Base-by-base conservation (phyloP, 2,797 vertebrate genomes). In the Cossypha heuglini region DNA sequence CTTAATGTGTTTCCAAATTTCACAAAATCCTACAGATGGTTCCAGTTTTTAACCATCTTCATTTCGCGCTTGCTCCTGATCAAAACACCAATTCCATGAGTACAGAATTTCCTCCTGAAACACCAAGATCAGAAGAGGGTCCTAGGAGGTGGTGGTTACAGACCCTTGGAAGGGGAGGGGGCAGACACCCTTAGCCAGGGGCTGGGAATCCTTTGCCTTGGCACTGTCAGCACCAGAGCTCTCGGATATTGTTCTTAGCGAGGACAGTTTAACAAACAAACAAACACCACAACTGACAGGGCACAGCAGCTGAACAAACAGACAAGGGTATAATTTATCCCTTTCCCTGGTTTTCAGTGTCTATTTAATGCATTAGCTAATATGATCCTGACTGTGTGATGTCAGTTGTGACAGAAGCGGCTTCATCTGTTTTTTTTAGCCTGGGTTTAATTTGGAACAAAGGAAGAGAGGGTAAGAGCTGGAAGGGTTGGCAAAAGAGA, bases 261-360 rank as follows among this genome's bases (percentile, higher is more conserved):
- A 54, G 51, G 86, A 55, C 62, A 61, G 81, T 76, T 92, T 90
- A 90, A 94, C 94, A 96, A 96, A 95, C 93, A 96, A 96, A 94
- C 80, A 96, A 96, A 87, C 69, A 94, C 51, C 87, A 83, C 74
- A 87, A 88, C 94, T 95, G 97, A 91, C 72, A 83, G 75, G 81
- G 75, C 67, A 59, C 2, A 93, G 90, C 95, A 96, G 95, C 95
- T 97, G 94, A 91, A 57, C 94, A 97, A 97, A 95, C 85, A 94
- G 90, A 91, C 90, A 94, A 95, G 72, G 72, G 82, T 90, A 49
- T 91, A 87, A 90, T 86, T 92, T 69, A 93, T 77, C 85, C 71
- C 75, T 96, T 94, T 81, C 67, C 62, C n/a, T 57, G 49, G 51
- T 86, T 92, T 92, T 91, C 84, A 87, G 87, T 95, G 92, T 88